Percentiles rank a stretch among this genome's conserved stretches.
These are phyloP conservation scores for Anas platyrhynchos DNA, from an alignment of 2,113 vertebrate species.

Conservation along the genomic window DNA sequence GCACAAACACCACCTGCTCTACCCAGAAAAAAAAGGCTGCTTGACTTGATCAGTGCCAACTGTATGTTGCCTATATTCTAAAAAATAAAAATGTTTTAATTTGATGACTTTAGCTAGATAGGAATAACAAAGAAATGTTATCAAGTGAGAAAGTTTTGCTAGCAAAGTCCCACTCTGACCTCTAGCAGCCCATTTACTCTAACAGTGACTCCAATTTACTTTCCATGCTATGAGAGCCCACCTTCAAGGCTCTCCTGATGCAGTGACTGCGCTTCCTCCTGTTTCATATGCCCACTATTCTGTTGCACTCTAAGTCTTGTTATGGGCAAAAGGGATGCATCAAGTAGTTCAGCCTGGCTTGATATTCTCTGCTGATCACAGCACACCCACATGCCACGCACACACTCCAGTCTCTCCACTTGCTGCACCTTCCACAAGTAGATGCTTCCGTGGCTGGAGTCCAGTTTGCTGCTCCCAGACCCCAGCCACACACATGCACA, in stretches of 20 bases:
- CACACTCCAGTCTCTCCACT: accelerated
- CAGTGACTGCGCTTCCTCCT: not conserved
- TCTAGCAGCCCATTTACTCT: not conserved
- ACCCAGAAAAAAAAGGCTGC: not conserved
- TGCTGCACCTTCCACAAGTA: not conserved
- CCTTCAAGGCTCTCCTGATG: not conserved
- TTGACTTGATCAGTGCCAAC: not conserved
- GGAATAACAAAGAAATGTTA: not conserved
- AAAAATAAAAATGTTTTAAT: not conserved
- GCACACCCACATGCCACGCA: accelerated
- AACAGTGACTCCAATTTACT: not conserved
- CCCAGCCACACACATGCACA: not conserved
- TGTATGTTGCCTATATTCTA: not conserved
- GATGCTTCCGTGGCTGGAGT: not conserved
- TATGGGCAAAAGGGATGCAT: not conserved
- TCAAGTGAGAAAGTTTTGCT: not conserved
- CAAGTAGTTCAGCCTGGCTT: accelerated
- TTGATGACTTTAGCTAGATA: not conserved
- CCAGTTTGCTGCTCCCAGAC: not conserved
- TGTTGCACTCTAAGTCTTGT: not conserved
- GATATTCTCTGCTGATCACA: not conserved
- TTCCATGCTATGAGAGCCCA: not conserved
- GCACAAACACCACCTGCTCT: not conserved
- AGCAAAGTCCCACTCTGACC: not conserved
- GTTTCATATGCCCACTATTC: not conserved